Percentiles rank a stretch among this genome's conserved stretches.
These are phyloP conservation scores for Ahaetulla prasina DNA, from an alignment of 2,113 vertebrate species.

Conservation along the genomic window DNA sequence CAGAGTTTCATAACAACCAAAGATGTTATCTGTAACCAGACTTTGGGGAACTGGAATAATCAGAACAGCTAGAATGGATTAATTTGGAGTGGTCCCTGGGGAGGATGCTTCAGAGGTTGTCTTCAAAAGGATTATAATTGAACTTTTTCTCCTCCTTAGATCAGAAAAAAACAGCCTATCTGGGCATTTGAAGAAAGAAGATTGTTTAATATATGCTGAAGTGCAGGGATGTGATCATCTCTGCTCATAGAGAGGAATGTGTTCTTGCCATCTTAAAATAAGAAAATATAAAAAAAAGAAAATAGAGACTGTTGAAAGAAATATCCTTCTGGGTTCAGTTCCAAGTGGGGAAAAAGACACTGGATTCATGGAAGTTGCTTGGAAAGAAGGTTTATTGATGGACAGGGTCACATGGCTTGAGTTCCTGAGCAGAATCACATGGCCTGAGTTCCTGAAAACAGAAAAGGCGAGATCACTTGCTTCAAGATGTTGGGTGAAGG, in stretches of 20 bases:
- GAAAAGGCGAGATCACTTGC: too few species aligned
- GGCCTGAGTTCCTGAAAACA: too few species aligned
- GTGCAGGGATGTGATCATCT: not conserved
- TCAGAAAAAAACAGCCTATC: not conserved
- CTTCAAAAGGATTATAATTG: not conserved
- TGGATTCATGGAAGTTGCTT: too few species aligned
- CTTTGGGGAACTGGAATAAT: not conserved
- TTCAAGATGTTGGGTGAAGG: too few species aligned
- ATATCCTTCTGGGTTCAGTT: too few species aligned
- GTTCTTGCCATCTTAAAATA: not conserved
- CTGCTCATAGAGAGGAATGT: not conserved
- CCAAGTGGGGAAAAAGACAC: too few species aligned
- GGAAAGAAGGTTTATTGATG: too few species aligned
- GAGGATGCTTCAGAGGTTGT: not conserved
- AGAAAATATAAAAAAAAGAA: not conserved
- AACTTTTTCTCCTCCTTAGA: not conserved
- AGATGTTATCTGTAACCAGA: not conserved
- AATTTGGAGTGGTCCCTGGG: not conserved
- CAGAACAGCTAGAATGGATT: not conserved
- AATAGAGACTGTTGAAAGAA: too few species aligned
- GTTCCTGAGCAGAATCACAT: too few species aligned
- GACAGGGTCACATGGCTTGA: too few species aligned
- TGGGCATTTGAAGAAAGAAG: not conserved
- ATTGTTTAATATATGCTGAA: not conserved
- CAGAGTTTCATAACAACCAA: not conserved